Base-by-base conservation (phyloP, 2,888 invertebrate species). In the Malthinus flaveolus region DNA sequence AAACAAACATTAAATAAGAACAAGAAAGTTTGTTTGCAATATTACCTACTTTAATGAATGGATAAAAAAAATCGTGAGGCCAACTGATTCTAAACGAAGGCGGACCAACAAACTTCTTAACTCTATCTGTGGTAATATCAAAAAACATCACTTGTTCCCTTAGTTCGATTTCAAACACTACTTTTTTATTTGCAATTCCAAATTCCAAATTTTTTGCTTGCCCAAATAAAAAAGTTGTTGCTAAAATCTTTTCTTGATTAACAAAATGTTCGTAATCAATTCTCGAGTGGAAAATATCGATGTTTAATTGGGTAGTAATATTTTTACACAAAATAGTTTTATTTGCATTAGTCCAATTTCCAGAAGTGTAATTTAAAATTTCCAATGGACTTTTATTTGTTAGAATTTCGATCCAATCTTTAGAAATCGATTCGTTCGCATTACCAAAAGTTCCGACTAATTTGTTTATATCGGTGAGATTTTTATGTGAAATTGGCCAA, bases 21-120 rank as follows among this genome's bases (percentile, higher is more conserved):
- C 47, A 37, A 12, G 31, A n/a, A 37, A 32, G 7, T n/a, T 32
- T 23, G 34, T 32, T 34, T 37, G 47, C 49, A n/a, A 10, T 12
- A 58, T 70, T 74, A 45, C 70, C 68, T 15, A 76, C 54, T 68
- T 72, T 75, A 34, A 77, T 66, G 65, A 84, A 84, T 1, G 87
- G 87, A 70, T 87, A 86, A 74, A 86, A 87, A 74, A 87, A 87
- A 72, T 86, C 86, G 59, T 81, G 76, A 1, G 86, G 86, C 47
- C 86, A 75, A 66, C 79, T 80, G 46, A 84, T 79, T 51, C 83
- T 78, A 50, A 85, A 78, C 33, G 81, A 79, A 3, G 86, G 86
- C 36, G 83, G 80, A 61, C 81, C 82, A 1, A 83, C 83, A 61
- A 80, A 79, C 56, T 78, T 77, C 47, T 73, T 75, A 1, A 75